Base-by-base conservation (phyloP, 1,140 invertebrate species). In the Acromyrmex echinatior region DNA sequence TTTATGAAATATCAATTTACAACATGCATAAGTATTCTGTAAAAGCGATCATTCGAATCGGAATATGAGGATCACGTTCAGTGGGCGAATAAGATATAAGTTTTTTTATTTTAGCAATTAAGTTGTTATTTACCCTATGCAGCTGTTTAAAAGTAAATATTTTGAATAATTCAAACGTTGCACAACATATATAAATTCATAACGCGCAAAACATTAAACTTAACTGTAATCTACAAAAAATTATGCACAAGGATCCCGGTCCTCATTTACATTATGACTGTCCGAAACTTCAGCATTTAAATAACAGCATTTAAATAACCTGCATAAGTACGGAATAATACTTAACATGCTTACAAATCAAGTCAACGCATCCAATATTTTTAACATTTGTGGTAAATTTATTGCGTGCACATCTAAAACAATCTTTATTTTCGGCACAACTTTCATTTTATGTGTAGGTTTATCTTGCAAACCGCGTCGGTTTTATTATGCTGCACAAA, bases 281-380 rank as follows among this genome's bases (percentile, higher is more conserved):
- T 84, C 63, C 14, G 45, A 51, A 76, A 62, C 51, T 81, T 68
- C 49, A 53, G 77, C 21, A 73, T 74, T 84, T 62, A 82, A 82
- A 73, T 82, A 79, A 66, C 77, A 65, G 45, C 63, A 31, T 66
- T 66, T 66, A 68, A 68, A 68, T 49, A 74, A 84, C 7, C 28
- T 28, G 62, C 79, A 31, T 73, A 60, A 53, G 68, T 49, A 49
- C 53, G 78, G 28, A 31, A 1, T 28, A 14, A 31, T 53, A 28
- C 74, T 86, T 86, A 79, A 60, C 51, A 49, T 21, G 51, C 49
- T 10, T 79, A 79, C 28, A 45, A 79, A 68, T 66, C 49, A 21
- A 45, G 62, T 5, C 4, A 35, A 16, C 51, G 51, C 31, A 62
- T 86, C 1, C 31, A 79, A 65, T 68, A 66, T 86, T 79, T 79